These are phyloP conservation scores for Abramis brama DNA, from an alignment of 2,113 vertebrate species.

Conservation along the genomic window DNA sequence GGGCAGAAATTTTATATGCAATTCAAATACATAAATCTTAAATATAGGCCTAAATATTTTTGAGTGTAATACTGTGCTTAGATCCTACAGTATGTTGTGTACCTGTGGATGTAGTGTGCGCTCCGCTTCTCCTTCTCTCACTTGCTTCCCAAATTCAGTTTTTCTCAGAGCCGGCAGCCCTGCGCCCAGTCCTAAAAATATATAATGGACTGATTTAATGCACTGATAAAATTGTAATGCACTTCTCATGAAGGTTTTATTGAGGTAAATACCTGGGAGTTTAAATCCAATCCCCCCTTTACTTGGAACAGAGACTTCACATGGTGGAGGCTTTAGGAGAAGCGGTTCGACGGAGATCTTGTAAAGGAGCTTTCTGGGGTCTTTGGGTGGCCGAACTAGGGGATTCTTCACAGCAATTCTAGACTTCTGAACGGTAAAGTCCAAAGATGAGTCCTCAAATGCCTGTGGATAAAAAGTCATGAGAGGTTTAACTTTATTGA, in stretches of 20 bases:
- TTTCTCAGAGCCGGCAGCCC: constrained; percentile 72
- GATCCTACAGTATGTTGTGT: neutral
- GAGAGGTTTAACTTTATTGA: neutral
- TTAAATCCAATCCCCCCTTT: constrained; percentile 68
- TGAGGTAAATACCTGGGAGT: constrained; percentile 69
- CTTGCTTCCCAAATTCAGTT: constrained; percentile 51
- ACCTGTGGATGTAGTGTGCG: constrained; percentile 57
- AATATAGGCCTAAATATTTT: too few species aligned
- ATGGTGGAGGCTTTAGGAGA: neutral
- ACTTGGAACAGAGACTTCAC: constrained; percentile 57
- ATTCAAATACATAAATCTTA: neutral
- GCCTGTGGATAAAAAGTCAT: neutral
- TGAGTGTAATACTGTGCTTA: neutral
- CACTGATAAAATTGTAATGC: neutral
- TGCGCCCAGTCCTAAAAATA: constrained; percentile 65
- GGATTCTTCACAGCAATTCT: constrained; percentile 75
- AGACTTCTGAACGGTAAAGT: constrained; percentile 71
- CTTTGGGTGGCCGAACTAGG: constrained; percentile 67
- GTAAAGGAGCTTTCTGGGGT: constrained; percentile 71
- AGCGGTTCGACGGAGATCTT: constrained; percentile 69
- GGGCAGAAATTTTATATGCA: neutral
- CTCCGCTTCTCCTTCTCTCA: constrained; percentile 52
- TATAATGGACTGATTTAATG: neutral
- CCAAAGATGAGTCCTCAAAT: constrained; percentile 58
- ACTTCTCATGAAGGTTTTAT: neutral